These are phyloP conservation scores for Erannis defoliaria DNA, from an alignment of 2,888 invertebrate species.

Conservation along the genomic window DNA sequence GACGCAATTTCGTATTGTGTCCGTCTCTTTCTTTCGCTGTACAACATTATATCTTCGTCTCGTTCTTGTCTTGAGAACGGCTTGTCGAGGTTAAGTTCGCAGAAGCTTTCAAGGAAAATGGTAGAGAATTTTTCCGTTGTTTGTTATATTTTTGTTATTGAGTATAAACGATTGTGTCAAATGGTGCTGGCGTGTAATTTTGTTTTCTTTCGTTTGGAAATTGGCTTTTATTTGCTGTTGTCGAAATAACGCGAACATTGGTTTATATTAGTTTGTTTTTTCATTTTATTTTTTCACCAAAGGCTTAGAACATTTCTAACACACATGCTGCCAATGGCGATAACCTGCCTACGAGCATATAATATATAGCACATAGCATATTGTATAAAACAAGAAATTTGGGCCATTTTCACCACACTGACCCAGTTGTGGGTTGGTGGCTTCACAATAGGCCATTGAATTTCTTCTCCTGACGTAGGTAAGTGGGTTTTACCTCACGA, in stretches of 20 bases:
- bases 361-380: too few species aligned
- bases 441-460: too few species aligned
- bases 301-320: background rate
- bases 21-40: conserved; percentile 45
- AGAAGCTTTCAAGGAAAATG: conserved; percentile 11
- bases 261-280: conserved; percentile 32
- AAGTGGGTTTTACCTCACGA: too few species aligned
- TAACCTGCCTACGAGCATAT: too few species aligned
- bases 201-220: conserved; percentile 24
- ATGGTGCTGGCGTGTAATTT: conserved; percentile 36
- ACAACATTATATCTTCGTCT: conserved; percentile 15
- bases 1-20: conserved; percentile 43
- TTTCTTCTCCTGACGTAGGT: too few species aligned
- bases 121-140: conserved; percentile 8
- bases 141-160: conserved; percentile 26
- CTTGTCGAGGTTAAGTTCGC: conserved; percentile 12
- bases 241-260: conserved; percentile 31
- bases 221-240: conserved; percentile 33
- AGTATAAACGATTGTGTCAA: conserved; percentile 29
- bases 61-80: conserved; percentile 31
- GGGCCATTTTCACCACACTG: too few species aligned
- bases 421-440: too few species aligned
- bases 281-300: background rate
- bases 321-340: too few species aligned
- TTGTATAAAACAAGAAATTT: too few species aligned